Conservation (phyloP, 2,797 vertebrate species). For the Emys orbicularis region DNA sequence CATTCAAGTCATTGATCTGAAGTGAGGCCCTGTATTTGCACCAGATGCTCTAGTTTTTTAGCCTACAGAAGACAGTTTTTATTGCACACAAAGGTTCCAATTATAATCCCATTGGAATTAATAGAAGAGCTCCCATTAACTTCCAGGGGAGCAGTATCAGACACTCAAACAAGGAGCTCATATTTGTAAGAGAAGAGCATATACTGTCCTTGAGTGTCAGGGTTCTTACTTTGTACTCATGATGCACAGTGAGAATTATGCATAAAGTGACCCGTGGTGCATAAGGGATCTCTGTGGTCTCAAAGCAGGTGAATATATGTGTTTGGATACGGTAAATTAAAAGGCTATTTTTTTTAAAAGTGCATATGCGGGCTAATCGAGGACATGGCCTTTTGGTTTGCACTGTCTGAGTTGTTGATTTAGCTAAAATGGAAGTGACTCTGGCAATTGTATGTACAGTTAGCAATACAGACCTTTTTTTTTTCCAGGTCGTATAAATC, state of each 20-base stretch:
- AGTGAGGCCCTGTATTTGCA: not conserved
- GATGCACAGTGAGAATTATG: not conserved
- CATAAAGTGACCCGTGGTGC: not conserved
- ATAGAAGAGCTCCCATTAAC: not conserved
- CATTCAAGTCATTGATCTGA: not conserved
- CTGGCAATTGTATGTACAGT: not conserved
- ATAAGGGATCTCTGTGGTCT: not conserved
- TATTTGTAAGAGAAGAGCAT: not conserved
- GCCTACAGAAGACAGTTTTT: not conserved
- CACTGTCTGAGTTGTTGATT: not conserved
- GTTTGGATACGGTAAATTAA: fast-evolving
- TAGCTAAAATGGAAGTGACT: not conserved
- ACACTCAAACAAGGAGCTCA: not conserved
- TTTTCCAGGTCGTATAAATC: fast-evolving
- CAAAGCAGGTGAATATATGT: fast-evolving
- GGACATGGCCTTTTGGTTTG: fast-evolving
- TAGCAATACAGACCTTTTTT: not conserved
- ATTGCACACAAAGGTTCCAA: not conserved
- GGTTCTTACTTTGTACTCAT: not conserved
- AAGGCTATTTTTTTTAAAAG: not conserved
- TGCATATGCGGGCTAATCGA: fast-evolving
- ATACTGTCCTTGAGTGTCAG: not conserved
- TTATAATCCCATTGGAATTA: not conserved
- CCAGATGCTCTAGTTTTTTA: not conserved
- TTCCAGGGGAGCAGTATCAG: not conserved